Evolutionary conservation across 2,113 vertebrate genomes (phyloP).

Genomic region (Pristiophorus japonicus): DNA sequence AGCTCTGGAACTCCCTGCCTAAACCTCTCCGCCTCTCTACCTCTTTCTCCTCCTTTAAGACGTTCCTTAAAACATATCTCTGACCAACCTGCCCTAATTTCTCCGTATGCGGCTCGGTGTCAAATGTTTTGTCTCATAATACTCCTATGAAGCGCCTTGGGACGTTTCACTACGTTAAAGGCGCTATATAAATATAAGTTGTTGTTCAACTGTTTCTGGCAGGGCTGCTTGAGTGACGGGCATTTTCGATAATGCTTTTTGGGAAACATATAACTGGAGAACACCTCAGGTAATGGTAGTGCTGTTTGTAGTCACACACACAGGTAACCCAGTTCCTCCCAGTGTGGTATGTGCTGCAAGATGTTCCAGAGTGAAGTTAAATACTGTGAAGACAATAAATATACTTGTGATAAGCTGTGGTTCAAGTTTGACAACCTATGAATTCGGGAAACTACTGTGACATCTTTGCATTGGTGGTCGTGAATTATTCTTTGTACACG

Average conservation of each 20-base stretch:
- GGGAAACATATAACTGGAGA: not conserved
- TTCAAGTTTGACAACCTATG: not conserved
- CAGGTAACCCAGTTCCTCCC: not conserved
- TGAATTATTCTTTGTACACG: not conserved
- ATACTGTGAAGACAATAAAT: not conserved
- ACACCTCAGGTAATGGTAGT: not conserved
- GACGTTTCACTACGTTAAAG: no score
- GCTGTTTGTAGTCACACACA: not conserved
- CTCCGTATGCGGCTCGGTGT: no score
- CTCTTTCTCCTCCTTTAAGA: no score
- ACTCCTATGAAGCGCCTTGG: no score
- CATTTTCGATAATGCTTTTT: not conserved
- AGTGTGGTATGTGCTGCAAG: not conserved
- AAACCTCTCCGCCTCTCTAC: no score
- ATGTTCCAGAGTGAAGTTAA: not conserved
- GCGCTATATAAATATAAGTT: no score
- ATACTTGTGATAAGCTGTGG: not conserved
- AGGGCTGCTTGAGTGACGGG: not conserved
- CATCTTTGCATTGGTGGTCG: not conserved
- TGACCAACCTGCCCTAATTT: no score
- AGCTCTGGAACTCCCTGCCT: no score
- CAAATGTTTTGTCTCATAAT: no score
- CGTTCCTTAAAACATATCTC: no score
- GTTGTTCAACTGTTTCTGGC: not conserved
- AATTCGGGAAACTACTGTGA: not conserved